Evolutionary conservation across 2,797 vertebrate species (phyloP).

Genomic region (Caiman crocodilus): DNA sequence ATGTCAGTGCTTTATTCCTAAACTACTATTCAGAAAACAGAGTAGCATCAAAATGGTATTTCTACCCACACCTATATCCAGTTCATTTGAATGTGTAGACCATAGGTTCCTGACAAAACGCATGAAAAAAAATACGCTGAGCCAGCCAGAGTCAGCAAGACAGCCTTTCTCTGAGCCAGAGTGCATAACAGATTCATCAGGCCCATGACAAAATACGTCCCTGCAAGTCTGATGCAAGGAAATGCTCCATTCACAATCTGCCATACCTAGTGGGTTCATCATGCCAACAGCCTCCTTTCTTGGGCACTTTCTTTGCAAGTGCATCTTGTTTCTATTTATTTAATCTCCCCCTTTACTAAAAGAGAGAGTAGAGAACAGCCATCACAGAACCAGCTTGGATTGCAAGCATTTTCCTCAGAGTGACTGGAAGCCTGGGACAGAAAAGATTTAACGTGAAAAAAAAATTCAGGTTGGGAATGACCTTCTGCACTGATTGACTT

Average conservation of each 20-base stretch:
- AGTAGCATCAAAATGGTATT: neutral
- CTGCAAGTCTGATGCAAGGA: slow-evolving; percentile 23
- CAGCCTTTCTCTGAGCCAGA: slow-evolving; percentile 32
- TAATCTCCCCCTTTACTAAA: slow-evolving; percentile 32
- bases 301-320: neutral
- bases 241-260: slow-evolving; percentile 2
- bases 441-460: slow-evolving; percentile 82
- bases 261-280: slow-evolving; percentile 24
- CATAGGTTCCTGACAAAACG: neutral
- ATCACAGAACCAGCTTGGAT: slow-evolving; percentile 26
- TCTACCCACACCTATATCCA: neutral
- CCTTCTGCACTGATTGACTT: slow-evolving; percentile 92
- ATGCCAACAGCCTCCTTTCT: fast-evolving
- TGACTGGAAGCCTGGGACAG: slow-evolving; percentile 56
- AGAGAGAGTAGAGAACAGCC: slow-evolving; percentile 40
- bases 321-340: slow-evolving; percentile 39
- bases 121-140: neutral
- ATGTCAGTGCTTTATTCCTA: neutral
- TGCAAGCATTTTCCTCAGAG: slow-evolving; percentile 5
- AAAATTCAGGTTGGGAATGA: slow-evolving; percentile 84
- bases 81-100: neutral
- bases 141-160: slow-evolving; percentile 4
- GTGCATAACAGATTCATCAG: slow-evolving; percentile 49
- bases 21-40: neutral
- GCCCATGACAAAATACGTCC: neutral